These are phyloP conservation scores for Chloebia gouldiae DNA, from an alignment of 2,113 vertebrate genomes.

Conservation along the genomic window DNA sequence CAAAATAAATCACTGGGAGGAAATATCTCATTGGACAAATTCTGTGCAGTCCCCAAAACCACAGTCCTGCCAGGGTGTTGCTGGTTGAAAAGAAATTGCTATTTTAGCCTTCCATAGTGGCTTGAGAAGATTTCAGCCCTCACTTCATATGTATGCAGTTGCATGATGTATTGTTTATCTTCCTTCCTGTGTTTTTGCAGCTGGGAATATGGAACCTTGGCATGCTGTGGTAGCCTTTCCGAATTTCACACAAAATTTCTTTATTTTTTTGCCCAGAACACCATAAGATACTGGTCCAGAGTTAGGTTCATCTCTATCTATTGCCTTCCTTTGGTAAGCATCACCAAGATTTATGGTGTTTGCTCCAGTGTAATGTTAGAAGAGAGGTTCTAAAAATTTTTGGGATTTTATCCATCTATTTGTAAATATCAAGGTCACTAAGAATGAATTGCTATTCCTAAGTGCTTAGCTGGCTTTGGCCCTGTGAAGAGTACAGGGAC, in stretches of 20 bases:
- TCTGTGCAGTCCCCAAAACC: not conserved
- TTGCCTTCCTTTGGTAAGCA: rapidly evolving
- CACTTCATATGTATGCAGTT: not conserved
- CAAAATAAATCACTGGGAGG: not conserved
- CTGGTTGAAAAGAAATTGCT: not conserved
- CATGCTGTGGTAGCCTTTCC: not conserved
- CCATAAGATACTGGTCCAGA: not conserved
- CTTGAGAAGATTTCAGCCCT: not conserved
- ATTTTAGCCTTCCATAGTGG: not conserved
- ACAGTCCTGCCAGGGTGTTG: not conserved
- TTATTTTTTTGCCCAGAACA: not conserved
- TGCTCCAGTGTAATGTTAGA: not conserved
- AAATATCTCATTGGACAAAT: not conserved
- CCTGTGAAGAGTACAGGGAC: not conserved
- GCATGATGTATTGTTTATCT: not conserved
- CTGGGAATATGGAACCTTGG: not conserved
- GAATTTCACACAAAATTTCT: not conserved
- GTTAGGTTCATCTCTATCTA: not conserved
- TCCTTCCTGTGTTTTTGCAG: not conserved
- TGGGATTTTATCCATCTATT: slow-evolving; percentile 30
- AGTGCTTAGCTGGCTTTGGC: not conserved
- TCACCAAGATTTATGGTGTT: not conserved
- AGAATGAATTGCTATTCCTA: slow-evolving; percentile 25
- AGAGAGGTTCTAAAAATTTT: not conserved
- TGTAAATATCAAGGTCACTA: not conserved